phyloP scores from a whole-genome alignment of 2,797 vertebrate genomes.

The Harpagifer antarcticus region DNA sequence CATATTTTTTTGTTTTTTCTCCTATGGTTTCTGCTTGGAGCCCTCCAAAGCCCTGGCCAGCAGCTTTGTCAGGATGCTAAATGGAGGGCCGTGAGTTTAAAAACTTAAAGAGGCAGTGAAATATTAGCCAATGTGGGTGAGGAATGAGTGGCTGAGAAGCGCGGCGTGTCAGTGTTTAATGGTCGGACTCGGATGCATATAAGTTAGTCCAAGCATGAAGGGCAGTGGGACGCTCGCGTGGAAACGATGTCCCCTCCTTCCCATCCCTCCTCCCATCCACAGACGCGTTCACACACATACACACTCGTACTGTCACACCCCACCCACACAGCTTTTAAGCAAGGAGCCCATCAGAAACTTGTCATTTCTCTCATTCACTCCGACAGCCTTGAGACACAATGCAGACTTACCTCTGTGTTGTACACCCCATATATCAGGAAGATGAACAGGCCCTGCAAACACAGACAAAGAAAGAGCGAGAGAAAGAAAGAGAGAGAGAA shows the following conservation, averaged over 20 bases:
- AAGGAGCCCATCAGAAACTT: constrained; percentile 97
- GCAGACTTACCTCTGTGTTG: constrained; percentile 99
- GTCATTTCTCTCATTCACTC: constrained; percentile 99
- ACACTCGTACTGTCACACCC: constrained; percentile 40
- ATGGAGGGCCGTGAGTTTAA: constrained; percentile 89
- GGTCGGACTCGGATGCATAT: constrained; percentile 97
- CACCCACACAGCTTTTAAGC: constrained; percentile 77
- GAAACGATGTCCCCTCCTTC: constrained; percentile 87
- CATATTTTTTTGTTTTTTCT: constrained; percentile 62
- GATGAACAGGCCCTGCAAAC: constrained; percentile 98
- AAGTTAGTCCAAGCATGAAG: constrained; percentile 99
- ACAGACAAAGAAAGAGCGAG: constrained; percentile 73
- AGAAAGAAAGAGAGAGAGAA: constrained; percentile 23
- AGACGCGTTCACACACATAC: constrained; percentile 43
- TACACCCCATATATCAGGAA: constrained; percentile 99
- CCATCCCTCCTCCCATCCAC: constrained; percentile 63
- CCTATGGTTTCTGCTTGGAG: constrained; percentile 32
- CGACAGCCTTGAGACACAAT: constrained; percentile 99
- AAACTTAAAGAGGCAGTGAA: constrained; percentile 98
- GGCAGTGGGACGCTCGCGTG: constrained; percentile 93
- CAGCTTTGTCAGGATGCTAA: constrained; percentile 88
- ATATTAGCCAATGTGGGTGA: constrained; percentile 96
- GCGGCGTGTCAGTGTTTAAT: constrained; percentile 97
- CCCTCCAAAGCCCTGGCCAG: constrained; percentile 61
- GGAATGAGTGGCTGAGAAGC: constrained; percentile 97